Percentiles rank a stretch among this genome's conserved stretches.
These are phyloP conservation scores for Brassicogethes aeneus DNA, from an alignment of 2,888 invertebrate species.

Conservation along the genomic window DNA sequence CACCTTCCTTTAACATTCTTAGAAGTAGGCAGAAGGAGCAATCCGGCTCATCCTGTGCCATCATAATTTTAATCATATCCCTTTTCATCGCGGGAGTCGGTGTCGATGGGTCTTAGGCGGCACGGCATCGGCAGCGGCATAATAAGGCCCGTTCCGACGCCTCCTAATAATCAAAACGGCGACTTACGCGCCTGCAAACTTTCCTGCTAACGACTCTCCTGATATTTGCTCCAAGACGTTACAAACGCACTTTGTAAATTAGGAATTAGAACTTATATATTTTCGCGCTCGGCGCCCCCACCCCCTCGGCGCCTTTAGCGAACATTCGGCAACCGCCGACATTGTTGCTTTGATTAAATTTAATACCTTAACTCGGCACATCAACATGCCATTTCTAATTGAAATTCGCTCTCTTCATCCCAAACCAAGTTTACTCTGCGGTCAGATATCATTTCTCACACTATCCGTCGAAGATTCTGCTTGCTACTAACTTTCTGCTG, in stretches of 20 bases:
- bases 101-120: too few species aligned
- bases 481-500: too few species aligned
- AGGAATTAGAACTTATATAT: constrained; percentile 40
- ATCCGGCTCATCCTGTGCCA: constrained; percentile 9
- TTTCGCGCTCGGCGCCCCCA: constrained; percentile 8
- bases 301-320: not conserved
- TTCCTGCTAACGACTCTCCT: constrained; percentile 35
- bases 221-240: constrained; percentile 35
- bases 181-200: constrained; percentile 35
- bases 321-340: constrained; percentile 29
- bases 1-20: too few species aligned
- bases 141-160: constrained; percentile 23
- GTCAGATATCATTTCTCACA: too few species aligned
- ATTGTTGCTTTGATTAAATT: constrained; percentile 40
- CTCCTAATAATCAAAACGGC: constrained; percentile 36
- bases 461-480: too few species aligned
- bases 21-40: not conserved
- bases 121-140: constrained; percentile 31
- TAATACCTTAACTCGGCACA: constrained; percentile 28
- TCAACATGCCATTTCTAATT: too few species aligned
- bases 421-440: too few species aligned
- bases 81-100: not conserved
- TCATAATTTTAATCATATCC: constrained; percentile 39
- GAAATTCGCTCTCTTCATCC: too few species aligned
- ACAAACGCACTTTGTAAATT: constrained; percentile 39